These are phyloP conservation scores for Hemiprocne comata DNA, from an alignment of 2,113 vertebrate genomes.

Conservation along the genomic window DNA sequence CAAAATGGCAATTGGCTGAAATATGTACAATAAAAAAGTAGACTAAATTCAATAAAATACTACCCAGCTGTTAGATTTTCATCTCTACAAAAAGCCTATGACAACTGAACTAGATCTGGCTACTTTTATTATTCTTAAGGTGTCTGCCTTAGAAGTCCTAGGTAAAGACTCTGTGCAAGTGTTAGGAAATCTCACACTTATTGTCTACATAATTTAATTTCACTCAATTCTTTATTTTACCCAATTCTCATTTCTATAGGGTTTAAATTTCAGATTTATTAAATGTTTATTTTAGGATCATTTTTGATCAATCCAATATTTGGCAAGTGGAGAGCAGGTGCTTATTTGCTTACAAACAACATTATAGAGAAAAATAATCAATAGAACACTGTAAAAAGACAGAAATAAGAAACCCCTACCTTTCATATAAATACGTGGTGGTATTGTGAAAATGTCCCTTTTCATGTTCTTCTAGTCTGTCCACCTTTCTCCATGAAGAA, in stretches of 20 bases:
- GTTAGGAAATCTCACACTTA: not conserved
- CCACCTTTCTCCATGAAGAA: not conserved
- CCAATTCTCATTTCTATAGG: not conserved
- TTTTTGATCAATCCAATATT: not conserved
- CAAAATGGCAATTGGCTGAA: slow-evolving; percentile 50
- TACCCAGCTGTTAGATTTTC: slow-evolving; percentile 22
- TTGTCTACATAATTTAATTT: not conserved
- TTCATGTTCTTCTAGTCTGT: not conserved
- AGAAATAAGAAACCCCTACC: not conserved
- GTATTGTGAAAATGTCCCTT: not conserved
- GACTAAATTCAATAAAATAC: slow-evolving; percentile 50
- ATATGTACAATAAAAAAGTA: slow-evolving; percentile 23
- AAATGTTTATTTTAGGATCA: not conserved
- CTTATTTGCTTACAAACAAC: not conserved
- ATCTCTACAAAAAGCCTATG: not conserved
- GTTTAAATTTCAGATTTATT: not conserved
- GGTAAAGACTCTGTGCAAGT: not conserved
- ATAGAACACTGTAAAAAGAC: not conserved
- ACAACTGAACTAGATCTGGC: slow-evolving; percentile 21
- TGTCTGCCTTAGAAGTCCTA: not conserved
- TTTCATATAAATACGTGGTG: not conserved
- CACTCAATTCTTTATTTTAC: not conserved
- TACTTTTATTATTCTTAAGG: not conserved
- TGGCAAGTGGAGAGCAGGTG: not conserved
- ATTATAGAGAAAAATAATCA: not conserved